Percentiles rank a stretch among this genome's conserved stretches.
Conservation (phyloP, 2,888 invertebrate species). For the Caenorhabditis sp. region DNA sequence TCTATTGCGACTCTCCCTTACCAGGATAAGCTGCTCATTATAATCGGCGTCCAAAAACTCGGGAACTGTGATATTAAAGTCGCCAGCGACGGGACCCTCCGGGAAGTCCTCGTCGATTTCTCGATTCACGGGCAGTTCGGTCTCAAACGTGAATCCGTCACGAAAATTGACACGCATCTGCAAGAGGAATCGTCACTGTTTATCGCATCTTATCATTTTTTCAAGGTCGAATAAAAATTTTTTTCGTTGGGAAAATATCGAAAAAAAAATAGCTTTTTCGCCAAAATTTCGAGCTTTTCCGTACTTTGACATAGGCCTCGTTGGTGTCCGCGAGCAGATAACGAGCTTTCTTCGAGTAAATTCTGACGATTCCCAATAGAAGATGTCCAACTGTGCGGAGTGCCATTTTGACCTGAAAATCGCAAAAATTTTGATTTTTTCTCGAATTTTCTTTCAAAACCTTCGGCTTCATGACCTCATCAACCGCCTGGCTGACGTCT, state of each 20-base stretch:
- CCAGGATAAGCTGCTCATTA: constrained; percentile 49
- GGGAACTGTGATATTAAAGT: constrained; percentile 58
- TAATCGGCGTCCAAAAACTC: constrained; percentile 55
- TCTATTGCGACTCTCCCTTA: neutral
- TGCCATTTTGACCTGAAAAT: constrained; percentile 92
- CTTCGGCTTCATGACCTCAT: constrained; percentile 99
- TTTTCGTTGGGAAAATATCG: too few species aligned
- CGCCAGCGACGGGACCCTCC: constrained; percentile 2
- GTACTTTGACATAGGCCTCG: constrained; percentile 98
- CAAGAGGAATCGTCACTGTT: neutral
- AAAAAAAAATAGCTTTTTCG: neutral
- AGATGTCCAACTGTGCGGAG: constrained; percentile 98
- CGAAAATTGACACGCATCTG: constrained; percentile 66
- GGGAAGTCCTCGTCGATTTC: constrained; percentile 47
- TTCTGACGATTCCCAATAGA: constrained; percentile 96
- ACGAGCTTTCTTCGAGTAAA: constrained; percentile 98
- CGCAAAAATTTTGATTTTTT: neutral
- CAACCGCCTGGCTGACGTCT: constrained; percentile 98
- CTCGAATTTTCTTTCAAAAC: constrained; percentile 84
- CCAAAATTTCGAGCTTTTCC: neutral
- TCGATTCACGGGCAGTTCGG: constrained; percentile 25
- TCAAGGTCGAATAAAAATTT: constrained; percentile 89
- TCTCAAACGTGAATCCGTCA: constrained; percentile 49
- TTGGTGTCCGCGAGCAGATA: constrained; percentile 98
- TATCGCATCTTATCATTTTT: neutral